phyloP scores from a whole-genome alignment of 2,888 invertebrate species.

The Drosophila nr. fundita region DNA sequence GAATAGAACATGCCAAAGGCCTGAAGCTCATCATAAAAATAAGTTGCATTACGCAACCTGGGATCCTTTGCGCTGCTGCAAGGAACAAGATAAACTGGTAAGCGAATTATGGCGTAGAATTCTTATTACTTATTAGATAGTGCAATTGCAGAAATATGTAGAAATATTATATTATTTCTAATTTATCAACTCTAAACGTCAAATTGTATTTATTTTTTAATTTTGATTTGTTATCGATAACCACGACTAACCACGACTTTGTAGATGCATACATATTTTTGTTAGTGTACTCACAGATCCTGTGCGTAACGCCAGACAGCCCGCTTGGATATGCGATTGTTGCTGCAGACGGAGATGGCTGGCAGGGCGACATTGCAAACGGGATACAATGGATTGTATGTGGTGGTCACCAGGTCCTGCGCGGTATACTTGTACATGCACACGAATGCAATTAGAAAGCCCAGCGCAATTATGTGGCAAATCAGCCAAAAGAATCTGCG shows the following conservation, averaged over 20 bases:
- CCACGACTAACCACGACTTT: not conserved
- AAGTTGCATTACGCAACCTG: slow-evolving; percentile 36
- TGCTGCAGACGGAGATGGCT: slow-evolving; percentile 87
- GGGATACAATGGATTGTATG: slow-evolving; percentile 84
- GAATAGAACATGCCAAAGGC: slow-evolving; percentile 72
- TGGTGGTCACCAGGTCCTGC: slow-evolving; percentile 68
- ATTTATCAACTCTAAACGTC: not conserved
- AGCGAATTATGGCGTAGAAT: not conserved
- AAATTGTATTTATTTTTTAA: not conserved
- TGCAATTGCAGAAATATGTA: too few species aligned
- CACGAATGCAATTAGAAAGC: slow-evolving; percentile 76
- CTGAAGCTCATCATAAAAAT: slow-evolving; percentile 68
- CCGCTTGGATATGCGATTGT: slow-evolving; percentile 86
- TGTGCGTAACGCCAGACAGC: slow-evolving; percentile 81
- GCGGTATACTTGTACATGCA: slow-evolving; percentile 58
- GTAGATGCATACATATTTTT: not conserved
- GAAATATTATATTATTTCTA: not conserved
- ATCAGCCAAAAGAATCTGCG: slow-evolving; percentile 81
- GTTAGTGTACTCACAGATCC: slow-evolving; percentile 79
- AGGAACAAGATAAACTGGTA: not conserved
- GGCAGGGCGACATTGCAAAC: slow-evolving; percentile 87
- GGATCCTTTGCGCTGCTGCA: slow-evolving; percentile 67
- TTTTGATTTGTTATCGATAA: not conserved
- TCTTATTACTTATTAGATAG: too few species aligned
- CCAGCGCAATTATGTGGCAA: slow-evolving; percentile 77